Conservation (phyloP, 2,888 invertebrate genomes). For the Aporophyla nigra region DNA sequence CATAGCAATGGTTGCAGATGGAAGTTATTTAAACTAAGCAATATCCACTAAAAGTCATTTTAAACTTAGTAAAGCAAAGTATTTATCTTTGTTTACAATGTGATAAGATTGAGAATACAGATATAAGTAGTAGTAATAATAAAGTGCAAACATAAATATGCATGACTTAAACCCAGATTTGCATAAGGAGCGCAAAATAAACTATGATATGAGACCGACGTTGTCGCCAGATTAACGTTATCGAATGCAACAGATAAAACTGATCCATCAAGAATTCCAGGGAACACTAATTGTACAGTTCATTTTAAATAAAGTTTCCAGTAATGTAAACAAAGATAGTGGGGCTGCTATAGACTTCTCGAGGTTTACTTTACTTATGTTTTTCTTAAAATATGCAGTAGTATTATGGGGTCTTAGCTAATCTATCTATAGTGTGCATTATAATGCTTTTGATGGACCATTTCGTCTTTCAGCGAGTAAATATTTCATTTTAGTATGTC, state of each 20-base stretch:
- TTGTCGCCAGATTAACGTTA: constrained; percentile 49
- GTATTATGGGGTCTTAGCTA: background rate
- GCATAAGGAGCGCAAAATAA: constrained; percentile 44
- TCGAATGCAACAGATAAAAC: constrained; percentile 44
- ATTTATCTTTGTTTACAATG: constrained; percentile 12
- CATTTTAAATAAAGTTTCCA: constrained; percentile 18
- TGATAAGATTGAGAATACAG: constrained; percentile 23
- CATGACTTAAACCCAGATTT: constrained; percentile 33
- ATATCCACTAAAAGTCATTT: background rate
- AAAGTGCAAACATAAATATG: constrained; percentile 33
- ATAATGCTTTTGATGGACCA: background rate
- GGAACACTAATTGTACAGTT: constrained; percentile 35
- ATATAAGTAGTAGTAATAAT: constrained; percentile 24
- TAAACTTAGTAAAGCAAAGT: background rate
- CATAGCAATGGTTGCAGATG: background rate
- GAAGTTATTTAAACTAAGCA: constrained; percentile 1
- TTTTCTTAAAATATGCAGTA: background rate
- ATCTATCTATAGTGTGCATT: background rate
- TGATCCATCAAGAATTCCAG: constrained; percentile 45
- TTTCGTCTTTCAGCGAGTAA: background rate
- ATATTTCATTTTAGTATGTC: background rate
- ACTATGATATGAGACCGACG: constrained; percentile 34
- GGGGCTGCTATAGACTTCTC: background rate
- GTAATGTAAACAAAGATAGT: constrained; percentile 14
- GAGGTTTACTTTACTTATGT: background rate